phyloP scores from a whole-genome alignment of 2,888 invertebrate species.

The Pristionchus fissidentatus region DNA sequence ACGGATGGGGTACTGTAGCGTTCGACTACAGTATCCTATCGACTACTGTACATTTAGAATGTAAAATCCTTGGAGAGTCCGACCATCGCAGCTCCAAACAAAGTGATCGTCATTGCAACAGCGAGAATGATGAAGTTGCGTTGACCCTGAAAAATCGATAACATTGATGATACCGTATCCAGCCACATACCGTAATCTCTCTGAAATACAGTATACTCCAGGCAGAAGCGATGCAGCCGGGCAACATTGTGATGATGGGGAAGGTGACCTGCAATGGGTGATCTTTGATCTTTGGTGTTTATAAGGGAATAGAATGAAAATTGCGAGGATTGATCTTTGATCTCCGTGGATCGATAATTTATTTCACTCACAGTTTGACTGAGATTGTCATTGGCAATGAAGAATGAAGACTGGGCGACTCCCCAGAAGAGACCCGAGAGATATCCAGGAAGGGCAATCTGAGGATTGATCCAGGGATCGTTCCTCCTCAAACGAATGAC shows the following conservation, averaged over 20 bases:
- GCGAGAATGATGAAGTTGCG: constrained; percentile 66
- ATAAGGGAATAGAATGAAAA: neutral
- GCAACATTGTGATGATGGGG: constrained; percentile 78
- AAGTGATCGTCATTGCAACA: constrained; percentile 67
- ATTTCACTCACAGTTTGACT: constrained; percentile 72
- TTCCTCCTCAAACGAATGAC: constrained; percentile 68
- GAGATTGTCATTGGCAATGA: constrained; percentile 78
- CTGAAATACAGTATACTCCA: constrained; percentile 78
- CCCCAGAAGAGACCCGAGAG: constrained; percentile 78
- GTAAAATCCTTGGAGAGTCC: constrained; percentile 66
- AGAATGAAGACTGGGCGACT: constrained; percentile 77
- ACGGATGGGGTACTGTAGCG: neutral
- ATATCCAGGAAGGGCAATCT: constrained; percentile 77
- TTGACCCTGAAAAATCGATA: constrained; percentile 55
- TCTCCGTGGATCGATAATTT: neutral
- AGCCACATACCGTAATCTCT: constrained; percentile 76
- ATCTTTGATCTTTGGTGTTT: constrained; percentile 3
- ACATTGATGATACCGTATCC: neutral
- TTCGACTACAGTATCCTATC: constrained; percentile 35
- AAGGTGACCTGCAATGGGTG: constrained; percentile 74
- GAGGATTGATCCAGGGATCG: constrained; percentile 76
- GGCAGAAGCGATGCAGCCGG: constrained; percentile 77
- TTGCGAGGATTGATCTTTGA: too few species aligned
- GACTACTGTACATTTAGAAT: constrained; percentile 8
- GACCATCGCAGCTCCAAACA: constrained; percentile 69